Percentiles rank a stretch among this genome's conserved stretches.
Evolutionary conservation across 2,888 invertebrate species (phyloP).

Genomic region (Macrophya annulata): DNA sequence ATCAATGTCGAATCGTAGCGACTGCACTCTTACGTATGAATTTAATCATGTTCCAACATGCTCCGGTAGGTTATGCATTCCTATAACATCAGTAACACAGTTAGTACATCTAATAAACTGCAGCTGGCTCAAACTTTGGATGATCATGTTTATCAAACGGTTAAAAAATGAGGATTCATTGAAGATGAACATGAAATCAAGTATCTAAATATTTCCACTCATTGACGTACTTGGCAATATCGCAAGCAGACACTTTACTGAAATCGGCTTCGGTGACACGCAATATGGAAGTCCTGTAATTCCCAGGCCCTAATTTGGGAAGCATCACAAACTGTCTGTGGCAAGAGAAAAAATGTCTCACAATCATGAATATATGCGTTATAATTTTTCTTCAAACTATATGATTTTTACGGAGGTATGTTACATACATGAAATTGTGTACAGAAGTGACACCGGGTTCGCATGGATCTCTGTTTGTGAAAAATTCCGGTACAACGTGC

Average conservation of each 20-base stretch:
- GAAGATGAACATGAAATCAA: neutral
- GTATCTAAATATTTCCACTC: neutral
- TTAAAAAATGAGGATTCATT: neutral
- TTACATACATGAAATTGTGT: conserved; percentile 67
- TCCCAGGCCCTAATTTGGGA: conserved; percentile 84
- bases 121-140: neutral
- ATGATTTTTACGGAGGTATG: neutral
- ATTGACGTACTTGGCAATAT: conserved; percentile 70
- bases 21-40: no score
- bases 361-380: neutral
- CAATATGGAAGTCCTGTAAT: conserved; percentile 83
- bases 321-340: conserved; percentile 83
- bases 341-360: conserved; percentile 56
- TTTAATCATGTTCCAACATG: no score
- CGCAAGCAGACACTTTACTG: conserved; percentile 79
- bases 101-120: neutral
- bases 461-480: conserved; percentile 82
- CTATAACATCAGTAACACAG: neutral
- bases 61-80: no score
- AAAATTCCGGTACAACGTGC: conserved; percentile 83
- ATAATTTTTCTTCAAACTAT: neutral
- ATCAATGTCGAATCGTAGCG: no score
- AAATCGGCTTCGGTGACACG: conserved; percentile 80
- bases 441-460: conserved; percentile 79
- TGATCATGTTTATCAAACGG: neutral